A percentile compares a stretch with the other conserved stretches of the same genome.
Evolutionary conservation across 2,797 vertebrate genomes (phyloP).

Genomic region (Spinus olivaceus): DNA sequence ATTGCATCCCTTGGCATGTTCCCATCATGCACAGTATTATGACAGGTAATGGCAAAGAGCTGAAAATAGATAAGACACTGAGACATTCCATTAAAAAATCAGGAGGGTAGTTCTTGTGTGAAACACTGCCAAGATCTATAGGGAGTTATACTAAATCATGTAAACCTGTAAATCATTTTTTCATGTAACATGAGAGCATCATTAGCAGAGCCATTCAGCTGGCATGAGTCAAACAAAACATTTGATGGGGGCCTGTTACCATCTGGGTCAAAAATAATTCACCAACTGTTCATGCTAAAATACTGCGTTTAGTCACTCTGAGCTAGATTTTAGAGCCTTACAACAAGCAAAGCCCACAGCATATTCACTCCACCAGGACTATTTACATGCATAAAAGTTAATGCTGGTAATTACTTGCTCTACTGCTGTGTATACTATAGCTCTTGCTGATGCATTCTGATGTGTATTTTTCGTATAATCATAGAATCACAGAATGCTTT

Average conservation of each 20-base stretch:
- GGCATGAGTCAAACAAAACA: background rate
- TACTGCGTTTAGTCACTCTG: background rate
- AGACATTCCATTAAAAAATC: background rate
- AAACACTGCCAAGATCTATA: background rate
- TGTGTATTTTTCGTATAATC: background rate
- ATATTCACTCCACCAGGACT: background rate
- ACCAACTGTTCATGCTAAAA: background rate
- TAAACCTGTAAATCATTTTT: background rate
- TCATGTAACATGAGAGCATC: background rate
- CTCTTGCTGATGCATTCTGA: background rate
- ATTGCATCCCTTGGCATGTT: background rate
- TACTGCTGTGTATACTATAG: background rate
- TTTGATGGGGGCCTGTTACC: background rate
- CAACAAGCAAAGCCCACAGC: background rate
- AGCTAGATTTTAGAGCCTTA: background rate
- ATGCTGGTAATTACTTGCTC: background rate
- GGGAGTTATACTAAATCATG: background rate
- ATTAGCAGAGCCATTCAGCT: background rate
- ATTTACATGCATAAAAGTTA: background rate
- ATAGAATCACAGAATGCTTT: background rate
- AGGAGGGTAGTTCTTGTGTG: background rate
- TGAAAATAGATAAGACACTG: background rate
- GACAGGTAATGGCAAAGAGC: background rate
- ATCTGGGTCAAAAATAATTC: slow-evolving; percentile 37
- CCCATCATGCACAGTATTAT: background rate